Evolutionary conservation across 2,797 vertebrate species (phyloP), one percentile per base, ranked within the genome.

Genomic region (Trachurus trachurus): DNA sequence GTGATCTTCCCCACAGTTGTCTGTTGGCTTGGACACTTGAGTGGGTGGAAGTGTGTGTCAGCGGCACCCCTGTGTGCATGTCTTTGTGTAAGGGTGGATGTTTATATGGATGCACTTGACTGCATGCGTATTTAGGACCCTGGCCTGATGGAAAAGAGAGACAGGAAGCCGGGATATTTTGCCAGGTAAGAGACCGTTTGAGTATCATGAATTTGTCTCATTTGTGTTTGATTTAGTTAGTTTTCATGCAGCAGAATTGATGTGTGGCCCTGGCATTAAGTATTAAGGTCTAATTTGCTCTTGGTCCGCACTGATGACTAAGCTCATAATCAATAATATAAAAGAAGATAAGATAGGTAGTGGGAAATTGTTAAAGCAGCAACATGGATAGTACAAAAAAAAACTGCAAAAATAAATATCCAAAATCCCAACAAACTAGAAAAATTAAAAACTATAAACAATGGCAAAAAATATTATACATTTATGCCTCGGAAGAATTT

Each of bases 91-190:
- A 26, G 69, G 40, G 66, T 87, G 80, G 66, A 74, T 74, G 78
- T 76, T 82, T 83, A 65, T 74, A 84, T 87, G 86, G 83, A 74
- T 78, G 77, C 40, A 10, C 58, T 40, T 66, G 66, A 68, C 76
- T 87, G 56, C 66, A 59, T 80, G 87, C 80, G 81, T 47, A 76
- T 71, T 67, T 93, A 91, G 78, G 71, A 84, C 8, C 83, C 82
- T 34, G 86, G 76, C 71, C 90, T 78, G 83, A 95, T 95, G 95
- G 95, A 96, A 72, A 95, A 94, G 79, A 92, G 92, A 65, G 95
- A 96, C 76, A 93, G 94, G 75, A 96, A 95, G 83, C 89, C 90
- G 13, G 94, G 95, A 59, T 96, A 96, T 80, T 96, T 96, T 72
- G 90, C 95, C 81, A 95, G 95, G 95, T 96, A 91, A 91, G 83